These are phyloP conservation scores for Phalacrocorax brasilianus DNA, from an alignment of 2,113 vertebrate genomes.

Conservation along the genomic window DNA sequence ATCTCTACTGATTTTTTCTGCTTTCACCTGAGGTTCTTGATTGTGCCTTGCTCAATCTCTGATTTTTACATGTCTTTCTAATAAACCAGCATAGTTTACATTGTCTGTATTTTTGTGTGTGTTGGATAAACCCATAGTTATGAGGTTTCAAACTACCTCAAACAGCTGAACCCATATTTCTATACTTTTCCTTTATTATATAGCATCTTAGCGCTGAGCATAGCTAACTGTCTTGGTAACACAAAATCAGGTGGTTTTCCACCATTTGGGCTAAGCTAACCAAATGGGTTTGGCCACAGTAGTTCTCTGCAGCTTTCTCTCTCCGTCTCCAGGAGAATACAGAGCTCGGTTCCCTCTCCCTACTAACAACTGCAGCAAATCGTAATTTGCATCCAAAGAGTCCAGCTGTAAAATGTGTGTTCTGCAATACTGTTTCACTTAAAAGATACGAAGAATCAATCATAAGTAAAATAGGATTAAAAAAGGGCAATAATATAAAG, in stretches of 20 bases:
- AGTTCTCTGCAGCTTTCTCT: background rate
- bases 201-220: background rate
- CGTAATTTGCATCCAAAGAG: background rate
- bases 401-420: background rate
- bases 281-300: background rate
- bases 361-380: background rate
- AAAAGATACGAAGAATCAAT: background rate
- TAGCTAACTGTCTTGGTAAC: background rate
- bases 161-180: background rate
- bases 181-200: background rate
- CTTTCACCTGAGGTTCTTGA: background rate
- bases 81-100: background rate
- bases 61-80: background rate
- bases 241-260: background rate
- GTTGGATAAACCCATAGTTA: background rate
- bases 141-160: background rate
- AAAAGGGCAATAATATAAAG: background rate
- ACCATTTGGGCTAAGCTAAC: background rate
- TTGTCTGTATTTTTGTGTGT: background rate
- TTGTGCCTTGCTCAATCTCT: background rate
- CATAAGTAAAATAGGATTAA: background rate
- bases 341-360: background rate
- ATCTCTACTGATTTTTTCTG: background rate
- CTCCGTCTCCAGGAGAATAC: background rate
- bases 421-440: background rate